phyloP scores from a whole-genome alignment of 2,797 vertebrate species.

The Tokudaia muenninki region DNA sequence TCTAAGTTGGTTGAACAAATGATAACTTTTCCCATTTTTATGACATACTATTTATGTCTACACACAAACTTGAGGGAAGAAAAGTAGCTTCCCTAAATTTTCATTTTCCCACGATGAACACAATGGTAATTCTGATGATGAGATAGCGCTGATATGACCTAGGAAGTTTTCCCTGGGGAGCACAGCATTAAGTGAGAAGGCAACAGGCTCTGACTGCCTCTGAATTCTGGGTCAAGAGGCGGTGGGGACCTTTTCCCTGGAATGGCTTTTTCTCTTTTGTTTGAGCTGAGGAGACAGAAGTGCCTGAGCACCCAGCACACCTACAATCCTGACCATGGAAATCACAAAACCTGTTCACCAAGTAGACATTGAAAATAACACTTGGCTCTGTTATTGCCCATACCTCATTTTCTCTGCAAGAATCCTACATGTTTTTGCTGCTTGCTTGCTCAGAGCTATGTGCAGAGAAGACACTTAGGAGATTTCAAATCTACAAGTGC shows the following conservation, averaged over 20 bases:
- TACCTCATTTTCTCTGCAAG: not conserved
- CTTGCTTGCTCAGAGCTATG: not conserved
- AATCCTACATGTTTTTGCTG: not conserved
- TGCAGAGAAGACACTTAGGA: not conserved
- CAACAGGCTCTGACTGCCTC: not conserved
- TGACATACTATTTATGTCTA: conserved; percentile 41
- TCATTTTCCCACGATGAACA: not conserved
- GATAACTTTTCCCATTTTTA: conserved; percentile 39
- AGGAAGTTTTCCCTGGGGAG: not conserved
- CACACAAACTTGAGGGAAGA: not conserved
- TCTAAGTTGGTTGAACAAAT: conserved; percentile 43
- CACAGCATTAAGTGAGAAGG: not conserved
- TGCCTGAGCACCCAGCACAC: not conserved
- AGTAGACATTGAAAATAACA: conserved; percentile 27
- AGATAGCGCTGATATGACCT: not conserved
- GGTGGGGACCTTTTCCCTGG: not conserved
- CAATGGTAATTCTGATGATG: not conserved
- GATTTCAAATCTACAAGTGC: not conserved
- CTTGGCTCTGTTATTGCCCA: not conserved
- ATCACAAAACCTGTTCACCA: conserved; percentile 54
- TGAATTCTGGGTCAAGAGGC: not conserved
- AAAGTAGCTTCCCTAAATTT: conserved; percentile 39
- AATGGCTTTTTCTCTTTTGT: not conserved
- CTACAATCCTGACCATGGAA: not conserved
- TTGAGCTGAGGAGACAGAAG: not conserved